Conservation (phyloP, 1,140 invertebrate species). For the Panulirus ornatus region DNA sequence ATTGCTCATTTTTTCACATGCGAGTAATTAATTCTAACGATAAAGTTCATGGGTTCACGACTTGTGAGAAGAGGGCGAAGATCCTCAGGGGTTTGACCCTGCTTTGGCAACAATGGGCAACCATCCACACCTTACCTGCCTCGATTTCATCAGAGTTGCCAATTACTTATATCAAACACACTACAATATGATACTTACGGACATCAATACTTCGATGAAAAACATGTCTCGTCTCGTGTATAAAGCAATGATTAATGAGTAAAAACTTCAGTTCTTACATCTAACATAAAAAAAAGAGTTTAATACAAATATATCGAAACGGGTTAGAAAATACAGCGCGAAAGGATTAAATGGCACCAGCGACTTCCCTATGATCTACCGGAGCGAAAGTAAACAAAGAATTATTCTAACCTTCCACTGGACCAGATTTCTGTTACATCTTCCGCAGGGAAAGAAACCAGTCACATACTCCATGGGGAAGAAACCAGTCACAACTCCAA, state of each 20-base stretch:
- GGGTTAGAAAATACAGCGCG: too few species aligned
- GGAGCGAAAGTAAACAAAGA: slow-evolving; percentile 55
- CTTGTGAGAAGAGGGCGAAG: too few species aligned
- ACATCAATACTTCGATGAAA: not conserved
- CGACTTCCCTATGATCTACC: slow-evolving; percentile 48
- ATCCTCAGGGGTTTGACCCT: not conserved
- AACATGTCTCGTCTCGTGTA: too few species aligned
- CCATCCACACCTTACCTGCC: slow-evolving; percentile 57
- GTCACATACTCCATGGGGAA: too few species aligned
- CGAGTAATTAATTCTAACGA: too few species aligned
- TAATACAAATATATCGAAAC: too few species aligned
- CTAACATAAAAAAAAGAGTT: too few species aligned
- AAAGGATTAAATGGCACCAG: slow-evolving; percentile 35
- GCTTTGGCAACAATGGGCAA: slow-evolving; percentile 28
- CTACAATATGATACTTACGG: slow-evolving; percentile 22
- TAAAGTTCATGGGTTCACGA: too few species aligned
- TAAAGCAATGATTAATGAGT: too few species aligned
- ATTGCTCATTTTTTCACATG: too few species aligned
- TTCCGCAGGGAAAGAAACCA: not conserved
- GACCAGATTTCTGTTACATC: slow-evolving; percentile 30
- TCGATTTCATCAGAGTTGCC: slow-evolving; percentile 62
- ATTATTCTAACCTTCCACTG: slow-evolving; percentile 25
- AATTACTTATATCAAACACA: slow-evolving; percentile 4
- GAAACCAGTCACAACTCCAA: too few species aligned
- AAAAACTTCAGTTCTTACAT: too few species aligned